phyloP scores from a whole-genome alignment of 2,797 vertebrate genomes.

The Hirundo rustica region DNA sequence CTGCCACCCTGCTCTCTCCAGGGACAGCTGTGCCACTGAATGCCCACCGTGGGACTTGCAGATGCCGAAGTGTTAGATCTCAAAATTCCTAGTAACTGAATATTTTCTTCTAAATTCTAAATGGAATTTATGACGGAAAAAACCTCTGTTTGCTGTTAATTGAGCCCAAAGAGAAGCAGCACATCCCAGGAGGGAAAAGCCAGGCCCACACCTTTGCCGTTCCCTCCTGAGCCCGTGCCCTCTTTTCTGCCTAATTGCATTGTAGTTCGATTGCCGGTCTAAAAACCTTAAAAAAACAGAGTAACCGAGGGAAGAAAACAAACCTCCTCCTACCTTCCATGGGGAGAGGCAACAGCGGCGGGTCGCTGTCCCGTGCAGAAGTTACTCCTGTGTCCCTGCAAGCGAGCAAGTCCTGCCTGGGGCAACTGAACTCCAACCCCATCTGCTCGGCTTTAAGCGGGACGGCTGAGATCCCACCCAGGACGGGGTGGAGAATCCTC shows the following conservation, averaged over 20 bases:
- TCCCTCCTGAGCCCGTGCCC: neutral
- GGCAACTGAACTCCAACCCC: neutral
- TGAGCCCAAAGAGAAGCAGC: neutral
- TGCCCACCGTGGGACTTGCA: neutral
- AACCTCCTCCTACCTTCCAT: conserved; percentile 55
- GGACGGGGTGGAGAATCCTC: conserved; percentile 62
- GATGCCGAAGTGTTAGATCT: no score
- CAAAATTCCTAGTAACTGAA: accelerated
- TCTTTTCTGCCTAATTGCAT: neutral
- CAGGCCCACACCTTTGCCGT: neutral
- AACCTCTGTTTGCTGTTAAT: neutral
- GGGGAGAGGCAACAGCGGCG: neutral
- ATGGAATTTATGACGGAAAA: neutral
- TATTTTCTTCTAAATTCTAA: neutral
- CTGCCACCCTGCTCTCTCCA: neutral
- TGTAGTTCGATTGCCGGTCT: neutral
- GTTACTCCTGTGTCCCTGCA: neutral
- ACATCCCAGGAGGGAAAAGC: neutral
- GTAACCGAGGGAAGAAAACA: neutral
- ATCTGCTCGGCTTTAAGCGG: conserved; percentile 27
- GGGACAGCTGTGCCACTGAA: neutral
- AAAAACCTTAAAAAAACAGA: neutral
- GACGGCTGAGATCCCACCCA: conserved; percentile 49
- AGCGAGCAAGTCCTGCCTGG: neutral
- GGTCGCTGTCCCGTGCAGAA: neutral